Percentiles rank a stretch among this genome's conserved stretches.
Evolutionary conservation across 2,888 invertebrate species (phyloP).

Genomic region (Agrilus cyanescens): DNA sequence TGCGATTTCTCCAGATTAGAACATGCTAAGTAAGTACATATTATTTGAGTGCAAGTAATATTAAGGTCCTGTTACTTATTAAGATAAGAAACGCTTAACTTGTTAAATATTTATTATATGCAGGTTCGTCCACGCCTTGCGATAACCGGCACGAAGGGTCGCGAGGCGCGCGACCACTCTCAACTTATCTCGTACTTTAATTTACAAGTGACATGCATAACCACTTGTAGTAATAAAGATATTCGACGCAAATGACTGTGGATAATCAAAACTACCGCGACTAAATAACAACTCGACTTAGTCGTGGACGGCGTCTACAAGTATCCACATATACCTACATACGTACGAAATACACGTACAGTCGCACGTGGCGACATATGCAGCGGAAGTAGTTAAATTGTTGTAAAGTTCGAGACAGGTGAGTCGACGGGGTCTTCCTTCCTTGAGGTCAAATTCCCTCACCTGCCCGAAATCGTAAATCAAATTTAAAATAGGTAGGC

Average conservation of each 20-base stretch:
- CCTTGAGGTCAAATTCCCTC: constrained; percentile 17
- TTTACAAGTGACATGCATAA: constrained; percentile 4
- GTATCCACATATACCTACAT: neutral
- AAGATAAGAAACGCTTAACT: too few relatives aligned
- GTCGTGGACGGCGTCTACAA: neutral
- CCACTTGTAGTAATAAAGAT: constrained; percentile 9
- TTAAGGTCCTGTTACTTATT: too few relatives aligned
- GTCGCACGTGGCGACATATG: constrained; percentile 19
- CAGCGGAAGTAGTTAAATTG: constrained; percentile 22
- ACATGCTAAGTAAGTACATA: too few relatives aligned
- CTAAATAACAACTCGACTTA: constrained; percentile 5
- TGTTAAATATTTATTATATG: too few relatives aligned
- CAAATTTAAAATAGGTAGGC: constrained; percentile 31
- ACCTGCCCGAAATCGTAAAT: constrained; percentile 26
- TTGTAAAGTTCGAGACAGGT: constrained; percentile 17
- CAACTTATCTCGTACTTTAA: too few relatives aligned
- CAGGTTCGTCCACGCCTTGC: too few relatives aligned
- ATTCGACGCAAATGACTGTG: constrained; percentile 6
- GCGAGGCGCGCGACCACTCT: too few relatives aligned
- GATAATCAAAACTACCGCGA: constrained; percentile 9
- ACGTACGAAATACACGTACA: neutral
- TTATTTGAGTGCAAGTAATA: too few relatives aligned
- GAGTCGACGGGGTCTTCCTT: constrained; percentile 18
- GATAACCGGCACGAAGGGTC: too few relatives aligned
- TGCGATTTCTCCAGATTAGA: too few relatives aligned